These are phyloP conservation scores for Macquaria australasica DNA, from an alignment of 2,113 vertebrate species.

Conservation along the genomic window DNA sequence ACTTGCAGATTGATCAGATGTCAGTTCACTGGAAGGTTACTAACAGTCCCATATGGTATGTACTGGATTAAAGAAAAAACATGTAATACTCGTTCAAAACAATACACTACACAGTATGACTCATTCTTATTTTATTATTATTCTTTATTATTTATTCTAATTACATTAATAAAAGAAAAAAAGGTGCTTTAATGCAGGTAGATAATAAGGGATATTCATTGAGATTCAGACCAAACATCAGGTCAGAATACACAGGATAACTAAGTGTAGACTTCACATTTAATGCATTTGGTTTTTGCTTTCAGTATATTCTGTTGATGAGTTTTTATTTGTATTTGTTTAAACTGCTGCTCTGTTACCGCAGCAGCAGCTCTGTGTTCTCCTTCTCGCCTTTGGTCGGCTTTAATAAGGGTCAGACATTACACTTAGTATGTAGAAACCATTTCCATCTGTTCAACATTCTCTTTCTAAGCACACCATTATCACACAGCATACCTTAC, in stretches of 20 bases:
- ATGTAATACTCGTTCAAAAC: background rate
- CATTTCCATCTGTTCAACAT: background rate
- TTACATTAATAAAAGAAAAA: background rate
- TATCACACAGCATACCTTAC: background rate
- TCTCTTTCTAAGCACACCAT: background rate
- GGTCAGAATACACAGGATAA: background rate
- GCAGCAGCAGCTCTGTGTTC: constrained; percentile 1
- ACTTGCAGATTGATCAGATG: constrained; percentile 26
- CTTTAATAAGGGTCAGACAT: constrained; percentile 5
- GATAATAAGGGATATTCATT: background rate
- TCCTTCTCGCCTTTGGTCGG: background rate
- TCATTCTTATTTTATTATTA: background rate
- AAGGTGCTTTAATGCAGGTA: background rate
- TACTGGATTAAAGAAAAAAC: background rate
- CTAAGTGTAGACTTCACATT: background rate
- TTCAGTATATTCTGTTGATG: background rate
- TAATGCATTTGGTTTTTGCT: background rate
- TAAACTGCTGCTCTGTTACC: constrained; percentile 6
- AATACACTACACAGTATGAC: background rate
- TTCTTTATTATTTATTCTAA: background rate
- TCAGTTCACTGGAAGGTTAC: constrained; percentile 11
- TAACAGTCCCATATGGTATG: background rate
- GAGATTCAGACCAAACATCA: background rate
- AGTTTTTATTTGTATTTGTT: background rate
- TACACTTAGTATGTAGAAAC: background rate